A percentile compares a stretch with the other conserved stretches of the same genome.
These are phyloP conservation scores for Xylota sylvarum DNA, from an alignment of 2,888 invertebrate species.

Conservation along the genomic window DNA sequence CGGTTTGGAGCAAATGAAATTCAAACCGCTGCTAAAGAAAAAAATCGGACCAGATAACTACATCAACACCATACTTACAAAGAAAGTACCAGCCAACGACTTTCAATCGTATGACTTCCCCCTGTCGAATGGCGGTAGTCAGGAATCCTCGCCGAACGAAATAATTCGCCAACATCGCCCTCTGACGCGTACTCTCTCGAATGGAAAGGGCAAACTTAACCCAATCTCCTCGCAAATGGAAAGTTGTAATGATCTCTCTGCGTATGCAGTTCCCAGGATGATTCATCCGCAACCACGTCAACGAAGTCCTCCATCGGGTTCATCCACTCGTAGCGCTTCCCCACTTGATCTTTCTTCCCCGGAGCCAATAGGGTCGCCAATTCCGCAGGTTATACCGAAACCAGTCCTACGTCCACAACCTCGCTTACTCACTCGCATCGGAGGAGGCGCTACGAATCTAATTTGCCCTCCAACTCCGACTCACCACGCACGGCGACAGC, in stretches of 20 bases:
- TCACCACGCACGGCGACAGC: conserved; percentile 90
- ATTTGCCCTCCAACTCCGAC: conserved; percentile 95
- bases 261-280: conserved; percentile 79
- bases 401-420: conserved; percentile 87
- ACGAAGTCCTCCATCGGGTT: conserved; percentile 84
- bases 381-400: conserved; percentile 73
- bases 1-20: conserved; percentile 84
- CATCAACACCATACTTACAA: conserved; percentile 87
- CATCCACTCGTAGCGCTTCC: conserved; percentile 84
- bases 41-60: conserved; percentile 91
- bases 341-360: conserved; percentile 82
- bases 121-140: conserved; percentile 78
- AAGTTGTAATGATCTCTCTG: conserved; percentile 76
- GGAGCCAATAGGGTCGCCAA: conserved; percentile 73
- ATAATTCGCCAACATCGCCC: conserved; percentile 88
- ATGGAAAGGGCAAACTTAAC: conserved; percentile 84
- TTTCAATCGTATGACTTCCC: conserved; percentile 83
- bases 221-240: conserved; percentile 83
- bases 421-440: conserved; percentile 87
- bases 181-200: conserved; percentile 88
- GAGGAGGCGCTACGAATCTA: conserved; percentile 85
- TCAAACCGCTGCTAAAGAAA: conserved; percentile 87
- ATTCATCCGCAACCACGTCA: conserved; percentile 82
- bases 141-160: conserved; percentile 73
- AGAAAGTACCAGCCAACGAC: conserved; percentile 84